A percentile compares a stretch with the other conserved stretches of the same genome.
Evolutionary conservation across 2,113 vertebrate genomes (phyloP).

Genomic region (Ceyx cyanopectus): DNA sequence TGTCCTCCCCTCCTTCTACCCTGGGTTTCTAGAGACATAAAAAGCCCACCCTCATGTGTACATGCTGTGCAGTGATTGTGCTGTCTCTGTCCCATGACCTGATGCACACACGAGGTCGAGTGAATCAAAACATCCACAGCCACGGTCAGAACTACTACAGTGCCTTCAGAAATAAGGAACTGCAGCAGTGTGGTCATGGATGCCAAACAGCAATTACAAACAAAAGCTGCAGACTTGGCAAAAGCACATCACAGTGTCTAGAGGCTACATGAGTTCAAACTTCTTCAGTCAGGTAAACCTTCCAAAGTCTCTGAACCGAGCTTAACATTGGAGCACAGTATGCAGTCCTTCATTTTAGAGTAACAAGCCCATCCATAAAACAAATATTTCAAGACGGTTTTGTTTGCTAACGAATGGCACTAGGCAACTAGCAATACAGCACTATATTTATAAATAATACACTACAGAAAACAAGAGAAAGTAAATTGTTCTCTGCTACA

Average conservation of each 20-base stretch:
- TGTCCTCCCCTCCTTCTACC: background rate
- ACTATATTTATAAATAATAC: background rate
- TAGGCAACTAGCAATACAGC: background rate
- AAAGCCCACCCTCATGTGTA: rapidly evolving
- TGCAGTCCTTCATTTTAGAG: rapidly evolving
- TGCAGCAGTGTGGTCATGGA: background rate
- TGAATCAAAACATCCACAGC: background rate
- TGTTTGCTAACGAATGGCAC: background rate
- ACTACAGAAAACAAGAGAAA: background rate
- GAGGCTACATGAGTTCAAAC: background rate
- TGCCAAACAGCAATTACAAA: background rate
- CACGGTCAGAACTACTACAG: background rate
- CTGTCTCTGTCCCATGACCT: background rate
- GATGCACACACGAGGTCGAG: background rate
- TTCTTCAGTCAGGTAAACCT: background rate
- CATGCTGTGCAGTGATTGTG: background rate
- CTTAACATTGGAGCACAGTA: background rate
- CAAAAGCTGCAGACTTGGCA: background rate
- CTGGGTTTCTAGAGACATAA: background rate
- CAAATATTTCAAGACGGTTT: background rate
- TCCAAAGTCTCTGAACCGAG: background rate
- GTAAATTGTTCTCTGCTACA: rapidly evolving
- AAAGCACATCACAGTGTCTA: background rate
- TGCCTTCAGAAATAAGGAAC: background rate
- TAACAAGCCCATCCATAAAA: background rate